Base-by-base conservation (phyloP, 1,140 invertebrate genomes). In the Telenomus remus region DNA sequence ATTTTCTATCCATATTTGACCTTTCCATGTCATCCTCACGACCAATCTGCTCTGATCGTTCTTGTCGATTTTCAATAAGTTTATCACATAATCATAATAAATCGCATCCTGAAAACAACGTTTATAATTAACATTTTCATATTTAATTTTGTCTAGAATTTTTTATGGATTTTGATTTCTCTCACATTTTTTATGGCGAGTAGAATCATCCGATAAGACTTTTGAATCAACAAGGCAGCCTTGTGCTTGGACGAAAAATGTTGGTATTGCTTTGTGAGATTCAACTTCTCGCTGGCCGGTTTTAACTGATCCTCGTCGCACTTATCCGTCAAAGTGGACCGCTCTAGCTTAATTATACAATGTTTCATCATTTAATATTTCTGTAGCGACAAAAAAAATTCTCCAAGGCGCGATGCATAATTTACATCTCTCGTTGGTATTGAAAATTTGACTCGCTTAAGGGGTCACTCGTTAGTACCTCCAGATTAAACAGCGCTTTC, bases 1-100 rank as follows among this genome's bases (percentile, higher is more conserved):
- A 79, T 92, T 91, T 78, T 92, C 91, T 57, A 90, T 86, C 0
- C 90, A 91, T 1, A 91, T 78, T 80, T 92, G 91, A 1, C 91
- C 91, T 83, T 92, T 89, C 74, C 90, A 85, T 0, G 90, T 91
- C 0, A 90, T 89, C 42, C 87, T 89, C 61, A 90, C 84, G 71
- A 93, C 86, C 60, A 91, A 87, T 73, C 89, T 88, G 7, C 89
- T 89, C 81, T 92, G 92, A 9, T 85, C 86, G 14, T 84, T 80
- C 54, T 88, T 89, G 79, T 93, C 90, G 8, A 88, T 68, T 72
- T 88, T 88, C 16, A 92, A 78, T 0, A 87, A 86, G 37, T 89
- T 86, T 59, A 92, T 79, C 11, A 92, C 87, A 0, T 87, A 88
- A 35, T 91, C 90, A 75, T 90, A 92, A 69, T 91, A 91, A 13